A percentile compares a stretch with the other conserved stretches of the same genome.
These are phyloP conservation scores for Sphenodon punctatus DNA, from an alignment of 2,797 vertebrate genomes.

Conservation along the genomic window DNA sequence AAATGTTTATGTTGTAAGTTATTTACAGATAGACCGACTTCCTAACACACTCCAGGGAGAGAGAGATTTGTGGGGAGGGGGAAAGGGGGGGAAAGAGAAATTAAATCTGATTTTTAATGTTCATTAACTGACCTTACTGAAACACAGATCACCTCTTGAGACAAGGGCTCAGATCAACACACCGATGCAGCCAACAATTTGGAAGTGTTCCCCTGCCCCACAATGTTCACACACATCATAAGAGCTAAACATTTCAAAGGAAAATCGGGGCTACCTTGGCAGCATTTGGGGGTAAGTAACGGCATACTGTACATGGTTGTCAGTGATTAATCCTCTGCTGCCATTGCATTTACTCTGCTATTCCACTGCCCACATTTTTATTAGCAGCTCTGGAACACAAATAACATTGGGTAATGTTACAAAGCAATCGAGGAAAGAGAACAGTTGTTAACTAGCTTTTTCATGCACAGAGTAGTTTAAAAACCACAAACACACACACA, in stretches of 20 bases:
- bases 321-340: not conserved
- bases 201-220: not conserved
- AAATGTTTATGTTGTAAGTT: slow-evolving; percentile 79
- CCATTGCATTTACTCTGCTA: not conserved
- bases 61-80: slow-evolving; percentile 67
- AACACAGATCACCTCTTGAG: slow-evolving; percentile 27
- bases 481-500: not conserved
- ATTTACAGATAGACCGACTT: slow-evolving; percentile 81
- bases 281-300: not conserved
- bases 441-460: not conserved
- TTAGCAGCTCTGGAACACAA: not conserved
- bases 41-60: slow-evolving; percentile 30
- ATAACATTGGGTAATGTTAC: not conserved
- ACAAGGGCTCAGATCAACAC: slow-evolving; percentile 72
- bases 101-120: slow-evolving; percentile 1
- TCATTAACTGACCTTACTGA: slow-evolving; percentile 47
- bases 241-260: slow-evolving; percentile 34
- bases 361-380: accelerated
- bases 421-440: not conserved
- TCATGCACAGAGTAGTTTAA: not conserved
- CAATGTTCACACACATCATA: not conserved
- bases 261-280: slow-evolving; percentile 37
- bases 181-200: not conserved
- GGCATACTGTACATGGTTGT: not conserved
- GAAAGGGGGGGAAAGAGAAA: not conserved